Evolutionary conservation across 1,140 invertebrate genomes (phyloP).

Genomic region (Drosophila micromelanica): DNA sequence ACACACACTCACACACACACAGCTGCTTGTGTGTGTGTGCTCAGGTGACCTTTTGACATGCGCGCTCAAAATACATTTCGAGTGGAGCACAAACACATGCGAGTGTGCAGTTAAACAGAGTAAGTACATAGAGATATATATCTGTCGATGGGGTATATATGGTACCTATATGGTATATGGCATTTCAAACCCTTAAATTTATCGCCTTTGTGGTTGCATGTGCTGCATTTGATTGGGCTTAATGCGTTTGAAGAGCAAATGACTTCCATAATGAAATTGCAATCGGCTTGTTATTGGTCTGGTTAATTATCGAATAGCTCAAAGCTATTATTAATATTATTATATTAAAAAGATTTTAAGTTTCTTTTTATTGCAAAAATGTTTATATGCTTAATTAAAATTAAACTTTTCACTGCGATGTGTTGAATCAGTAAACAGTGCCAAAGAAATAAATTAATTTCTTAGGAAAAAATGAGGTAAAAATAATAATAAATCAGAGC

Average conservation of each 20-base stretch:
- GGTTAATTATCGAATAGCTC: not conserved
- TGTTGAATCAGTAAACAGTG: too few species aligned
- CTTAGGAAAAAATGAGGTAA: too few species aligned
- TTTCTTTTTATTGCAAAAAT: too few species aligned
- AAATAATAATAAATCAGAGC: too few species aligned
- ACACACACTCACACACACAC: slow-evolving; percentile 13
- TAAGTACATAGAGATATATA: not conserved
- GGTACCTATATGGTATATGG: slow-evolving; percentile 12
- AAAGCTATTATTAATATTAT: not conserved
- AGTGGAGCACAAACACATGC: slow-evolving; percentile 60
- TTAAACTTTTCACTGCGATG: too few species aligned
- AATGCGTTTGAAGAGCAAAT: slow-evolving; percentile 41
- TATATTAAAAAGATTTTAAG: too few species aligned
- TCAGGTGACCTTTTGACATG: slow-evolving; percentile 74
- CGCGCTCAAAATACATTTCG: slow-evolving; percentile 81
- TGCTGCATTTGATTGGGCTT: slow-evolving; percentile 35
- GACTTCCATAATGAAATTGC: slow-evolving; percentile 38
- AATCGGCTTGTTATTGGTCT: slow-evolving; percentile 35
- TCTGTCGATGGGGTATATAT: not conserved
- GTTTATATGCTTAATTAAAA: too few species aligned
- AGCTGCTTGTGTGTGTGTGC: too few species aligned
- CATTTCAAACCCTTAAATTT: slow-evolving; percentile 54
- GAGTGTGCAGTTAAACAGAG: slow-evolving; percentile 33
- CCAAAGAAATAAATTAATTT: too few species aligned
- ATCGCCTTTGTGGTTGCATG: slow-evolving; percentile 40